Evolutionary conservation across 2,113 vertebrate species (phyloP).

Genomic region (Otus sunia): DNA sequence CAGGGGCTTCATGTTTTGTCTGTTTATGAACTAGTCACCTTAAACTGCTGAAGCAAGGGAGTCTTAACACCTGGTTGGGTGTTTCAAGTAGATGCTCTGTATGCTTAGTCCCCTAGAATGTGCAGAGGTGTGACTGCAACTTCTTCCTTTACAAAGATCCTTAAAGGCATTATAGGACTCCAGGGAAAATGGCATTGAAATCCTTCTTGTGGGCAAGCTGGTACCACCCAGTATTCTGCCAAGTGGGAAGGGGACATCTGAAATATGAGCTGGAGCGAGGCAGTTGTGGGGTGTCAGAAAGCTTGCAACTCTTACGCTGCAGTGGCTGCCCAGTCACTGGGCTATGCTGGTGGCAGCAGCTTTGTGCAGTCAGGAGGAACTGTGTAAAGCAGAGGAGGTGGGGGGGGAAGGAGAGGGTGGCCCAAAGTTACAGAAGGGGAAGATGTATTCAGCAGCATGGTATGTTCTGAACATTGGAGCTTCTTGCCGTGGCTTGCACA

Average conservation of each 20-base stretch:
- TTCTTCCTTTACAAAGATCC: not conserved
- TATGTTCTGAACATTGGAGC: not conserved
- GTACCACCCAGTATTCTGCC: not conserved
- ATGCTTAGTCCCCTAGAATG: not conserved
- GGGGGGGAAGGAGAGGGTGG: not conserved
- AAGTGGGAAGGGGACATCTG: not conserved
- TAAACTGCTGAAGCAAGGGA: not conserved
- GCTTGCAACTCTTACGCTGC: not conserved
- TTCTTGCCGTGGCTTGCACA: not conserved
- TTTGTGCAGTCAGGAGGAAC: not conserved
- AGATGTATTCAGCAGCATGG: accelerated
- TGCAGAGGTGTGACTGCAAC: not conserved
- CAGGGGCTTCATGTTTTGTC: not conserved
- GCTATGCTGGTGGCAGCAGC: not conserved
- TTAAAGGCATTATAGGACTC: not conserved
- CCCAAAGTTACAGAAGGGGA: not conserved
- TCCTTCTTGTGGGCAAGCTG: not conserved
- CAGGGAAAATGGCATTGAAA: not conserved
- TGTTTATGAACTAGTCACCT: not conserved
- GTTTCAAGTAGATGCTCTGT: not conserved
- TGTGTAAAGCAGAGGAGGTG: not conserved
- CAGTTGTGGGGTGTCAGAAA: not conserved
- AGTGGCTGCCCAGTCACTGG: not conserved
- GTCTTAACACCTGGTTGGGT: not conserved
- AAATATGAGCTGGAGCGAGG: not conserved